Evolutionary conservation across 2,888 invertebrate species (phyloP), one percentile per base, ranked within the genome.

Genomic region (Tridacna gigas): DNA sequence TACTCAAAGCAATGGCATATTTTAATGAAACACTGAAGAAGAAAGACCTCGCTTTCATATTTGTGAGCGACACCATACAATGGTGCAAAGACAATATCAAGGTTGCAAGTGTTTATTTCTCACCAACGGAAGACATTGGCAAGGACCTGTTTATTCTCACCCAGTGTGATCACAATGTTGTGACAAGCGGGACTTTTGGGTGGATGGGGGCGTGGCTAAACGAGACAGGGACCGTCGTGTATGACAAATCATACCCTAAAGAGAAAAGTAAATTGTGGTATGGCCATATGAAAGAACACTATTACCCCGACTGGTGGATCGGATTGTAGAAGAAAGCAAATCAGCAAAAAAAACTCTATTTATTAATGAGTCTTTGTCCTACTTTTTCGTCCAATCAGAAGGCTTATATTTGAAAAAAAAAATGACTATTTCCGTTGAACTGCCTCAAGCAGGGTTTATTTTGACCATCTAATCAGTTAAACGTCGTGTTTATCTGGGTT

Each of bases 101-200:
- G 69, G 81, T 73, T 0, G 75, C 81, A 12, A 86, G 86, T n/a
- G 75, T 88, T 0, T 75, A 84, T 18, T 84, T 79, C 37, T 83
- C 82, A 28, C 77, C 83, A 18, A 85, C 83, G 28, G 74, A 61
- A 45, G 74, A 80, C 0, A 88, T 79, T 18, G 82, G 80, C 5
- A 61, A 25, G n/a, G 91, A 91, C 66, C 69, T 91, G 76, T 89
- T 88, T 5, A 67, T 90, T 13, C 77, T 92, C 65, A 80, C 90
- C 4, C 67, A 78, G 11, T 89, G 91, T 80, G 88, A 90, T 47
- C 96, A 96, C 90, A 95, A 95, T 51, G 95, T 96, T 51, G 87
- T 94, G 0, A 92, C 93, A 18, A 81, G 91, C 65, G 93, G 93
- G 9, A 90, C 93, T 7, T 93, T 90, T 84, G 93, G 94, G 0